Base-by-base conservation (phyloP, 2,888 invertebrate genomes). In the Nomada ruficornis region DNA sequence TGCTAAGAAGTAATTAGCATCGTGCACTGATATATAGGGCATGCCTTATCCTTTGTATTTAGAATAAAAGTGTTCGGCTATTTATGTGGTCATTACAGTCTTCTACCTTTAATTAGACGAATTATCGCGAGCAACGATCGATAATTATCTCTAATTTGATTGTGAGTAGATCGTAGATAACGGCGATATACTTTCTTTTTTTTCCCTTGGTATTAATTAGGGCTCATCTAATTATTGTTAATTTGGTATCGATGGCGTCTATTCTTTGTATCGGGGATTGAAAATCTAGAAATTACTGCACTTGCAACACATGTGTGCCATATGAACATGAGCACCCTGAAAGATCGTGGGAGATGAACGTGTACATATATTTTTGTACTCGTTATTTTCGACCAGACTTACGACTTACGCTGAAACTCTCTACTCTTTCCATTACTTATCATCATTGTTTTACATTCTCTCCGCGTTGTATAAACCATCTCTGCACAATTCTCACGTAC, bases 261-360 rank as follows among this genome's bases (percentile, higher is more conserved):
- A 47, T 13, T 47, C 13, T 47, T 47, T 36, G 36, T 36, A 36
- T 15, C 47, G 47, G 15, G 15, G 15, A 47, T 47, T 20, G 9
- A 54, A 54, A 20, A 54, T 18, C 20, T 36, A 36, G 36, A n/a
- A 20, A n/a, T 20, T 20, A n/a, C 18, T 20, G n/a, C n/a, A 20
- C 18, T n/a, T 20, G n/a, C n/a, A n/a, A 2, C 18, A 64, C 55
- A 55, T 44, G 44, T 47, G 55, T 15, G 15, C 23, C 55, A 29
- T 20, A 1, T 29, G 29, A 44, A 23, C 4, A 23, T 23, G 29
- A 44, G 18, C 4, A 42, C n/a, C 1, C 5, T 26, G 3, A 15
- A 72, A 26, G 9, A 55, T 64, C 72, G 55, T 55, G 72, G 64
- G 64, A 55, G 55, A 55, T 62, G 20, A 13, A 44, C 15, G 44